Base-by-base conservation (phyloP, 2,797 vertebrate species). In the Sebastes steindachneri region DNA sequence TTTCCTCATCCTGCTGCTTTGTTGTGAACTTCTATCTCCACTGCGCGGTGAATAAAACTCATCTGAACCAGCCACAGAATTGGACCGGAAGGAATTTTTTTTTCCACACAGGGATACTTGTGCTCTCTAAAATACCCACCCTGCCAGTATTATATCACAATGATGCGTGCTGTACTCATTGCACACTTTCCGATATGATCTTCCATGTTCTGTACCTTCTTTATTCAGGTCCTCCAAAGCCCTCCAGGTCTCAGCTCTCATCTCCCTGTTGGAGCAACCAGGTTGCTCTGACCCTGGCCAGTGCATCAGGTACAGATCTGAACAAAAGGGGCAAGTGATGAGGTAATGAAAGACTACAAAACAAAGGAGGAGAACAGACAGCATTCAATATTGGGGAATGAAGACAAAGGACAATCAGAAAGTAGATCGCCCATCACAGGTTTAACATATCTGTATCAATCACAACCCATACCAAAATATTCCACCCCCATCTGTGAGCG, bases 281-380 rank as follows among this genome's bases (percentile, higher is more conserved):
- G 73, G 85, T 70, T 87, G 69, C 4, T 73, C 74, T 26, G 93
- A 77, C 76, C 89, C 94, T 33, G 97, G 96, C 95, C 96, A 96
- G 82, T 96, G 95, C 79, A 97, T 95, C 86, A 97, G 92, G 91
- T 95, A 97, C 81, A 97, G 91, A 93, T 97, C 97, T 97, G 85
- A 84, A 70, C 74, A 85, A 79, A 21, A 1, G 14, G 9, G 6
- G 11, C 4, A 62, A 8, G 9, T 67, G 8, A 45, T 37, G 5
- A 72, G 41, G 26, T 26, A 25, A 17, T 35, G 11, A 51, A 21
- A 48, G 25, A 71, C 4, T 1, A 5, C 10, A 51, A 67, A 19
- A 57, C 6, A n/a, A 5, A 69, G 3, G 3, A 21, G 54, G 12
- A 79, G 28, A 41, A 23, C 9, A 63, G 33, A 63, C 53, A 59